Conservation (phyloP, 2,113 vertebrate genomes). For the Psephotus haematonotus region DNA sequence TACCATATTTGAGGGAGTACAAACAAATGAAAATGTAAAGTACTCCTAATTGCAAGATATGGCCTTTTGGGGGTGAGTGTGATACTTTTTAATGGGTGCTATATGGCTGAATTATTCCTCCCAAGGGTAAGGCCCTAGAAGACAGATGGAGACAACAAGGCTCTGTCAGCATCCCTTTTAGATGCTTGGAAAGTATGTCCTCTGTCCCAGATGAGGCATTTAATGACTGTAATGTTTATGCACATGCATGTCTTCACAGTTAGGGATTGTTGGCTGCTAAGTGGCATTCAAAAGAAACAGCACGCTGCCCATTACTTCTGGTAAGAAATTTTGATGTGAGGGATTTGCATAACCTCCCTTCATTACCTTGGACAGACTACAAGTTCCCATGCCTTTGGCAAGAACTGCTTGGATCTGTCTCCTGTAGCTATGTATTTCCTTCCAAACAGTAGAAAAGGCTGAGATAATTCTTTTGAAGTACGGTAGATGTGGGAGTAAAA, state of each 20-base stretch:
- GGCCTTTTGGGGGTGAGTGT: accelerated
- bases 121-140: background rate
- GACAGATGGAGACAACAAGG: background rate
- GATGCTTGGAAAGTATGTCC: background rate
- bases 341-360: background rate
- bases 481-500: background rate
- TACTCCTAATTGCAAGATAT: background rate
- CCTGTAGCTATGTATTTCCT: background rate
- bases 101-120: background rate
- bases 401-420: background rate
- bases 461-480: background rate
- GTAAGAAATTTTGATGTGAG: background rate
- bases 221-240: background rate
- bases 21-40: background rate
- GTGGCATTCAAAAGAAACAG: background rate
- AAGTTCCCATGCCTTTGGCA: background rate
- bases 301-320: background rate
- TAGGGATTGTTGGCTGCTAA: background rate
- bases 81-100: background rate
- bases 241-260: background rate
- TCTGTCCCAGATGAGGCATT: background rate
- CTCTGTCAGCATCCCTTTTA: background rate
- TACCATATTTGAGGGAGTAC: background rate
- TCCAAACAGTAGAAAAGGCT: background rate
- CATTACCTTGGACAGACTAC: background rate